A percentile compares a stretch with the other conserved stretches of the same genome.
These are phyloP conservation scores for Heliothis peltigera DNA, from an alignment of 2,888 invertebrate genomes.

Conservation along the genomic window DNA sequence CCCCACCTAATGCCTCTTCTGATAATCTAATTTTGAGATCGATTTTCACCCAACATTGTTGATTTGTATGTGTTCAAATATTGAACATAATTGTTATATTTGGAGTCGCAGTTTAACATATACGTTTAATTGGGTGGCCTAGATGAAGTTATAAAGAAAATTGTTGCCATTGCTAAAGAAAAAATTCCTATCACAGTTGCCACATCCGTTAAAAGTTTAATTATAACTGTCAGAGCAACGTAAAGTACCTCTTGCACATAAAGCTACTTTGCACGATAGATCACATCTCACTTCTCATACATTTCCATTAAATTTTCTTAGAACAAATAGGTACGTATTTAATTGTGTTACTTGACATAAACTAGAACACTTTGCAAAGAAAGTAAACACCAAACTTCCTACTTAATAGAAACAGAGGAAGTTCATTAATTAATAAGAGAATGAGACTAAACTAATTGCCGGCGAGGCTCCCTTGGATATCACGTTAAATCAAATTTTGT, in stretches of 20 bases:
- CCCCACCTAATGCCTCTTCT: neutral
- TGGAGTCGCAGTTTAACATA: neutral
- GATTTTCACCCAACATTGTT: neutral
- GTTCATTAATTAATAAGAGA: conserved; percentile 56
- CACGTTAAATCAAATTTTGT: conserved; percentile 28
- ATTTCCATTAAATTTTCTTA: conserved; percentile 27
- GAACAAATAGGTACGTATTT: conserved; percentile 36
- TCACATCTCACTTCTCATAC: too few relatives aligned
- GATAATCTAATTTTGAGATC: conserved; percentile 4
- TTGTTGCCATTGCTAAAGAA: neutral
- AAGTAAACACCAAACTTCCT: conserved; percentile 50
- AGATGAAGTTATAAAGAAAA: neutral
- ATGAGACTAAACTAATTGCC: conserved; percentile 47
- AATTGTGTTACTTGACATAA: conserved; percentile 43
- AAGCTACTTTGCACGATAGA: too few relatives aligned
- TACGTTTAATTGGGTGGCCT: neutral
- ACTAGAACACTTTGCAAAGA: conserved; percentile 45
- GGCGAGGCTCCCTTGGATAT: conserved; percentile 12
- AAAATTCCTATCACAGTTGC: neutral
- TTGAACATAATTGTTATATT: neutral
- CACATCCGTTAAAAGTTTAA: neutral
- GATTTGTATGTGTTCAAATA: neutral
- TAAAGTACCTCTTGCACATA: neutral
- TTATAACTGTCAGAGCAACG: conserved; percentile 1
- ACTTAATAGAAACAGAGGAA: conserved; percentile 50